Base-by-base conservation (phyloP, 2,888 invertebrate species). In the Hypomecis atomaria region DNA sequence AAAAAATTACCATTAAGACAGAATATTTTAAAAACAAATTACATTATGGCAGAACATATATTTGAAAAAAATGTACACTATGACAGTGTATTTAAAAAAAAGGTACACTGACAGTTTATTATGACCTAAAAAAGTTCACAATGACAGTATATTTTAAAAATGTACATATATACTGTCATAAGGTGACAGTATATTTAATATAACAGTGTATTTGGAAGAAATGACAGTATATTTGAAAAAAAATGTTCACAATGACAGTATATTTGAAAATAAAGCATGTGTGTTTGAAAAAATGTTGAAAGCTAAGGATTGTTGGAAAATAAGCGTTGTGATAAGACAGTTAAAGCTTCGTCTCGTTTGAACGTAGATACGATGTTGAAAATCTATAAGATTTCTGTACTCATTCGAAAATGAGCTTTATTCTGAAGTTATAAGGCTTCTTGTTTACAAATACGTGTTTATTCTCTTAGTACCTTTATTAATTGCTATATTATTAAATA, bases 311-410 rank as follows among this genome's bases (percentile, higher is more conserved):
- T 54, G 34, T 54, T 54, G 6, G 6, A 48, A 49, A 11, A 37
- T 42, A 13, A 36, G 45, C 40, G n/a, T 60, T 54, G 48, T 59
- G 52, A 52, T 53, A 45, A 59, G 37, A 40, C 37, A 5, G 7
- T 49, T 52, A 54, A 36, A 50, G 59, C 11, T 59, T 54, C 34
- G 36, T 38, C 34, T 59, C 43, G 50, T 55, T 56, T 43, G 45
- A 23, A 40, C 13, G 50, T 50, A 13, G 50, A 52, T 52, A n/a
- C n/a, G 49, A 36, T 54, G 13, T 54, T 23, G 49, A 60, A 40
- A 57, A 53, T 56, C 50, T 53, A 6, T 44, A 55, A 48, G 42
- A 40, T 61, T 48, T 50, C 23, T 43, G 4, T 11, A 42, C 49
- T 34, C 49, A 43, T 52, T 52, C 44, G 34, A 54, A 54, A 54